Evolutionary conservation across 2,113 vertebrate genomes (phyloP), one percentile per base, ranked within the genome.

Genomic region (Chascanopsetta lugubris): DNA sequence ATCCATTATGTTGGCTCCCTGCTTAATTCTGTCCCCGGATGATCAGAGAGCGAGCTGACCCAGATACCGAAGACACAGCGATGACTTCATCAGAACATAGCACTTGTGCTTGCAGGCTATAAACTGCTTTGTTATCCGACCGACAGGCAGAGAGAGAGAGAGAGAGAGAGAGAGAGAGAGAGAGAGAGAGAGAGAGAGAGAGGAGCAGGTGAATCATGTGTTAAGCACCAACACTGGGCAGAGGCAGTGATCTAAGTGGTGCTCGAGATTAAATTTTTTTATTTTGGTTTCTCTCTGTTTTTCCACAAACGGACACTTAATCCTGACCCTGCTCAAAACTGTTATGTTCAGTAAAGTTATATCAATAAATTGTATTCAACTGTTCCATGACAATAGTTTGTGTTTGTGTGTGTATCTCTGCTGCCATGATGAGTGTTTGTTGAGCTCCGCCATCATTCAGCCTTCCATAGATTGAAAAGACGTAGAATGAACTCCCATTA

Each of bases 51-150:
- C 4, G 18, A 67, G 70, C 24, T 89, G 87, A 91, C 87, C 88
- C 80, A 90, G 79, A 82, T 90, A 79, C 79, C 11, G 42, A 62
- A 66, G 24, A 54, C 64, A 75, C 46, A 79, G 59, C 3, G 60
- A 86, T 87, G 85, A 89, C 83, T 79, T 88, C 78, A 89, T 86
- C 64, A 70, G 55, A 71, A 67, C 17, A 58, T n/a, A 45, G 21
- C 46, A 54, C 22, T 63, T 61, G n/a, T 29, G 45, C 36, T 73
- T 57, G n/a, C 34, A 32, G 54, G 46, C 58, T 43, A 43, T 40
- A 60, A 25, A 11, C 3, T 20, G 53, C 29, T 56, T 72, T 72
- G 54, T 53, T 63, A 57, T 24, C 57, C 13, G 25, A 53, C 57
- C n/a, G 63, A 53, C 5, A 45, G 49, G 30, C 22, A 8, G 40